Conservation (phyloP, 1,140 invertebrate genomes). For the Arctopsyche grandis region DNA sequence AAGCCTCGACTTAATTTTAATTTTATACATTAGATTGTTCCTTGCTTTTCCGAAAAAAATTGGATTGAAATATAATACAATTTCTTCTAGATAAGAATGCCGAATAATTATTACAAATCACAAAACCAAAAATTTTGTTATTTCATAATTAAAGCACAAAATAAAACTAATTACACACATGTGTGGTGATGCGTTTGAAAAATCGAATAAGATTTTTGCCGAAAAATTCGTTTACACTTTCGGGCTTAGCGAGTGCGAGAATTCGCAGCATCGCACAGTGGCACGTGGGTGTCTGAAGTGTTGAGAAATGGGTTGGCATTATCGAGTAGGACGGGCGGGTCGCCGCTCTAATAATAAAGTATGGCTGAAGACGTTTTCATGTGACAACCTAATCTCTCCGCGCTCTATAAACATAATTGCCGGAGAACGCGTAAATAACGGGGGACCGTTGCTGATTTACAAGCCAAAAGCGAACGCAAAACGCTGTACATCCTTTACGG, state of each 20-base stretch:
- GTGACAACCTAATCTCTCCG: slow-evolving; percentile 49
- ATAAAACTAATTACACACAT: too few relatives aligned
- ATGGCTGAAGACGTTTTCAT: slow-evolving; percentile 43
- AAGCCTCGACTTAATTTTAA: too few relatives aligned
- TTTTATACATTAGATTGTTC: too few relatives aligned
- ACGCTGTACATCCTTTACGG: too few relatives aligned
- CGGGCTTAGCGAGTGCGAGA: neutral
- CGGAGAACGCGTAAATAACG: neutral
- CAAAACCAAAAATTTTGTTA: too few relatives aligned
- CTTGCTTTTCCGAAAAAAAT: too few relatives aligned
- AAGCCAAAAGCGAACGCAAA: slow-evolving; percentile 29
- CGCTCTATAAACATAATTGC: slow-evolving; percentile 51
- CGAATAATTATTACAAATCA: too few relatives aligned
- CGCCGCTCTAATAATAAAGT: slow-evolving; percentile 39
- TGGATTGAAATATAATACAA: too few relatives aligned
- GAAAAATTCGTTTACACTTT: neutral
- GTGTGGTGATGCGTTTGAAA: too few relatives aligned
- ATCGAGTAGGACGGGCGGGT: slow-evolving; percentile 3
- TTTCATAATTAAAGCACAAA: too few relatives aligned
- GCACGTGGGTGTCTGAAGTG: neutral
- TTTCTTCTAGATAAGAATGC: too few relatives aligned
- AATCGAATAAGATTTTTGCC: too few relatives aligned
- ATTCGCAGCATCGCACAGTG: neutral
- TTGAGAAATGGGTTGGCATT: slow-evolving; percentile 18
- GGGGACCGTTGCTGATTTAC: slow-evolving; percentile 38